Conservation (phyloP, 2,888 invertebrate species). For the Limenitis camilla region DNA sequence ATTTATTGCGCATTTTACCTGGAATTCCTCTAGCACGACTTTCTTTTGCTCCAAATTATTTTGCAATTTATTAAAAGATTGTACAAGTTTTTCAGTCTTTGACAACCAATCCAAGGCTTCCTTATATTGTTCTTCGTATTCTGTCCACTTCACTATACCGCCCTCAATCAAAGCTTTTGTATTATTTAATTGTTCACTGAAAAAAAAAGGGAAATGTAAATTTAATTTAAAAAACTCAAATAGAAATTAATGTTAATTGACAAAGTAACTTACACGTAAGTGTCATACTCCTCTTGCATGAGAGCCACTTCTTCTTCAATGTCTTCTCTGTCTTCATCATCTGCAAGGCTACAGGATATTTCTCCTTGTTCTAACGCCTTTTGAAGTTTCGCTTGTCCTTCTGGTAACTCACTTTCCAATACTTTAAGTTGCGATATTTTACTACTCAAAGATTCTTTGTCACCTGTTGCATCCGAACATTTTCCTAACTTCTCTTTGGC, state of each 20-base stretch:
- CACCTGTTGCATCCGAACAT: conserved; percentile 94
- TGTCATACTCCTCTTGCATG: conserved; percentile 93
- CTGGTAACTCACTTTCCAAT: conserved; percentile 86
- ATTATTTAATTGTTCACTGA: conserved; percentile 82
- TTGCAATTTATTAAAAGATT: conserved; percentile 91
- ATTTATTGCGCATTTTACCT: conserved; percentile 50
- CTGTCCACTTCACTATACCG: conserved; percentile 94
- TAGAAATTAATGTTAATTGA: background rate
- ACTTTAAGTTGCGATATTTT: conserved; percentile 91
- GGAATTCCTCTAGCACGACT: conserved; percentile 92
- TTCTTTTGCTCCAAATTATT: conserved; percentile 93
- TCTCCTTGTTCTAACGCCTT: conserved; percentile 88
- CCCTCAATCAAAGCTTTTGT: conserved; percentile 88
- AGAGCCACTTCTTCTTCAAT: conserved; percentile 94
- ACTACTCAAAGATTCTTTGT: conserved; percentile 89
- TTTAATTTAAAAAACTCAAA: background rate
- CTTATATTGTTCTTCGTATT: conserved; percentile 93
- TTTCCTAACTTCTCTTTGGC: conserved; percentile 93
- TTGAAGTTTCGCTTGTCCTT: conserved; percentile 88
- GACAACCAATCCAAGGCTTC: conserved; percentile 93
- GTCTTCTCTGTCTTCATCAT: conserved; percentile 89
- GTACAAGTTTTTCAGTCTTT: conserved; percentile 91
- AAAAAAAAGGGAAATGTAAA: background rate
- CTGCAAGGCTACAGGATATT: conserved; percentile 88
- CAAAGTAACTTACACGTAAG: conserved; percentile 82